Conservation (phyloP, 2,113 vertebrate species). For the Leucopsar rothschildi region DNA sequence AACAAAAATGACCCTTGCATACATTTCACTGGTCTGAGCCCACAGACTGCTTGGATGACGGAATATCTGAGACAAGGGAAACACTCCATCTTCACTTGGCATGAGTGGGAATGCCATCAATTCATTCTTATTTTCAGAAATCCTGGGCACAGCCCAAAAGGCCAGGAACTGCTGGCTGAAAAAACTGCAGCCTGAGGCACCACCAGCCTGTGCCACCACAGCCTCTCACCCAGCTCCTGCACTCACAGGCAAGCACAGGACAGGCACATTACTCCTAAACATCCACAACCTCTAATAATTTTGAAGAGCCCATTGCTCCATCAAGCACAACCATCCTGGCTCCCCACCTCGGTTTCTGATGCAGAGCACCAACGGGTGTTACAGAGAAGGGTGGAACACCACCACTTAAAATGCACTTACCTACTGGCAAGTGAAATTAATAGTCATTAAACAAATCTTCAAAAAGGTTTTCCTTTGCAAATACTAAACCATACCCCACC, state of each 20-base stretch:
- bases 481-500: background rate
- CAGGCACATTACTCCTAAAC: background rate
- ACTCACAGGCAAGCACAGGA: accelerated
- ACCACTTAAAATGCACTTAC: background rate
- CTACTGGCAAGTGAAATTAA: background rate
- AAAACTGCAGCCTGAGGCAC: background rate
- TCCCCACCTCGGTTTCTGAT: background rate
- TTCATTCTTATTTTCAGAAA: background rate
- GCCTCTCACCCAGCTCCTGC: background rate
- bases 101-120: accelerated
- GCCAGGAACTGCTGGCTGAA: accelerated
- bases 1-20: background rate
- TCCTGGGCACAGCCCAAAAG: background rate
- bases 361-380: background rate
- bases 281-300: background rate
- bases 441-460: background rate
- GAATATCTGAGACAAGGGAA: background rate
- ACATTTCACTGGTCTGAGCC: background rate
- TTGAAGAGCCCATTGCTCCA: background rate
- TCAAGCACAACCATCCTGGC: background rate
- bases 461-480: background rate
- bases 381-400: background rate
- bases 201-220: accelerated
- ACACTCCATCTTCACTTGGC: background rate
- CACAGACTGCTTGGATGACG: background rate